Percentiles rank a stretch among this genome's conserved stretches.
These are phyloP conservation scores for Ammodytes marinus DNA, from an alignment of 2,113 vertebrate species.

Conservation along the genomic window DNA sequence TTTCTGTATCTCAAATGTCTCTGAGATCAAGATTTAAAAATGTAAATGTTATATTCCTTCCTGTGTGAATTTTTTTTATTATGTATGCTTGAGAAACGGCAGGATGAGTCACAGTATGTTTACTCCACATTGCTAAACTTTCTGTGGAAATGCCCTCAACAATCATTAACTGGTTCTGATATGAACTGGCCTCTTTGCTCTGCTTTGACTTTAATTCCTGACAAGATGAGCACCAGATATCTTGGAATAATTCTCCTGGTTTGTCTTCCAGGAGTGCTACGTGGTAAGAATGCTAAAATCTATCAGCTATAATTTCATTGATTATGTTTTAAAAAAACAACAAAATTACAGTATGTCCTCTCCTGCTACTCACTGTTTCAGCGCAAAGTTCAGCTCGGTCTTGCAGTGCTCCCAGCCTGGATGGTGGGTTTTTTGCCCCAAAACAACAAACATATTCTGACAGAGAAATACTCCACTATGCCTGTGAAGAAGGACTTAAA, in stretches of 20 bases:
- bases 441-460: not conserved
- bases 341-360: too few species aligned
- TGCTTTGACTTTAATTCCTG: not conserved
- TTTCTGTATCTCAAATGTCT: too few species aligned
- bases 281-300: constrained; percentile 26
- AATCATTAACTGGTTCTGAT: constrained; percentile 43
- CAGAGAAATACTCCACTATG: not conserved
- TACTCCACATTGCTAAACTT: constrained; percentile 12
- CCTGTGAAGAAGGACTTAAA: constrained; percentile 43
- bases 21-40: too few species aligned
- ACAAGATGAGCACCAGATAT: constrained; percentile 32
- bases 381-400: not conserved
- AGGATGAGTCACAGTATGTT: constrained; percentile 23
- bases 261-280: constrained; percentile 15
- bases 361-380: constrained; percentile 12
- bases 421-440: constrained; percentile 17
- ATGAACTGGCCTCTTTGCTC: not conserved
- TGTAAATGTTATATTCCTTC: too few species aligned
- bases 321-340: not conserved
- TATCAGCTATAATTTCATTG: not conserved
- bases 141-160: not conserved
- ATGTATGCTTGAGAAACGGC: not conserved
- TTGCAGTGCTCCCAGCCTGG: not conserved
- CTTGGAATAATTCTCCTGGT: constrained; percentile 52
- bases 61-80: too few species aligned